Evolutionary conservation across 2,888 invertebrate genomes (phyloP), one percentile per base, ranked within the genome.

Genomic region (Drosophila atripex): DNA sequence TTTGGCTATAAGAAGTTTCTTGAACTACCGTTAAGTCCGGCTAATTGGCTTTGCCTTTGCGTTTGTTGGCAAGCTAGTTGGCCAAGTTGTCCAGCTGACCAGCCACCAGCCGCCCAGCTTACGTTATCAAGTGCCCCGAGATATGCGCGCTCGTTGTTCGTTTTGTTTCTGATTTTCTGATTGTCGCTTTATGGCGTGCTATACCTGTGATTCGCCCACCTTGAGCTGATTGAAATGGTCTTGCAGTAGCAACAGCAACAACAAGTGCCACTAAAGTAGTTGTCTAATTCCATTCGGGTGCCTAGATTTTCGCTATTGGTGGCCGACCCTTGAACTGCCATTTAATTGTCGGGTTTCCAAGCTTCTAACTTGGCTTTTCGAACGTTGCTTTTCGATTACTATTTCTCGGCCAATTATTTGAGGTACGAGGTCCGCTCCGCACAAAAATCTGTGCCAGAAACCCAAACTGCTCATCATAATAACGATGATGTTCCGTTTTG

Each of bases 11-110:
- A 74, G 78, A 84, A 84, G 78, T 86, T 77, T 76, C 69, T 82
- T 86, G 80, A 82, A 84, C 76, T 71, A 73, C 85, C 75, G 82
- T 80, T 86, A 86, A 68, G 72, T 51, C 64, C 74, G 57, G 71
- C 71, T 80, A 80, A 80, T 80, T 80, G 85, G 82, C 74, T 80
- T 80, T 82, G 70, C 58, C 72, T 51, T 60, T 60, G 55, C 63
- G 32, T 43, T 14, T 35, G 73, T 71, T 76, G 74, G 79, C 75
- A 82, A 76, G 43, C 16, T 43, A 21, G 8, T 41, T 38, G 35
- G 56, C 38, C 21, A 30, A 30, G 12, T 49, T 32, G 41, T 49
- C 49, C 43, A 32, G 35, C 11, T 43, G 43, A 6, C 18, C 43
- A 21, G 43, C 16, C 69, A 52, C 59, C 5, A n/a, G 41, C 25